These are phyloP conservation scores for Drosophila cognata DNA, from an alignment of 2,888 invertebrate species.

Conservation along the genomic window DNA sequence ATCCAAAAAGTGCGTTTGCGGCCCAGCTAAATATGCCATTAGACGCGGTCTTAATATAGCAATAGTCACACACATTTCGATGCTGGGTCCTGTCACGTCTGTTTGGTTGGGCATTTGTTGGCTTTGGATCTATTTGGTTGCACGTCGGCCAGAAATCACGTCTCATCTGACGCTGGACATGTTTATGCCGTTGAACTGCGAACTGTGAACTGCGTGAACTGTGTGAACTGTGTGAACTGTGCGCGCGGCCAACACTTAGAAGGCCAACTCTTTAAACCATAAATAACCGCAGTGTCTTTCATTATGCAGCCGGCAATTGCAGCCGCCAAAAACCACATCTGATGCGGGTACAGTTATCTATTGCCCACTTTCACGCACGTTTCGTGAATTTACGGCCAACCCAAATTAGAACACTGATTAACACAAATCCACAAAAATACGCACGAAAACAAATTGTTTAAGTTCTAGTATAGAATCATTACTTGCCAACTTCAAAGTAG, in stretches of 20 bases:
- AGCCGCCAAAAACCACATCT: slow-evolving; percentile 21
- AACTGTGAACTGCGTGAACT: slow-evolving; percentile 37
- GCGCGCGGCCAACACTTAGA: slow-evolving; percentile 6
- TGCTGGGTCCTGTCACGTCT: slow-evolving; percentile 57
- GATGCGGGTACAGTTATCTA: slow-evolving; percentile 56
- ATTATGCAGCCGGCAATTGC: slow-evolving; percentile 50
- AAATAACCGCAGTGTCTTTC: slow-evolving; percentile 49
- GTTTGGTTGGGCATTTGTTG: slow-evolving; percentile 27
- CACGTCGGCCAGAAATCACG: slow-evolving; percentile 58
- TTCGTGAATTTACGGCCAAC: slow-evolving; percentile 41
- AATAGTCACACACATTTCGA: slow-evolving; percentile 48
- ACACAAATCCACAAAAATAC: slow-evolving; percentile 10
- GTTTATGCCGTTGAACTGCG: slow-evolving; percentile 54
- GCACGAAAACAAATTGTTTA: background rate
- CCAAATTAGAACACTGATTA: slow-evolving; percentile 25
- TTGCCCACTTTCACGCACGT: slow-evolving; percentile 52
- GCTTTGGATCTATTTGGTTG: slow-evolving; percentile 39
- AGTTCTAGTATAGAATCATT: background rate
- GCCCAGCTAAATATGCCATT: slow-evolving; percentile 44
- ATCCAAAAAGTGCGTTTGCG: slow-evolving; percentile 45
- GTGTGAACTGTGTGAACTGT: slow-evolving; percentile 28
- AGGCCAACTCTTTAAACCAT: slow-evolving; percentile 58
- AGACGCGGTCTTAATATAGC: slow-evolving; percentile 59
- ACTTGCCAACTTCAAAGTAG: background rate
- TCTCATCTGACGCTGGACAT: slow-evolving; percentile 43